Base-by-base conservation (phyloP, 2,888 invertebrate species). In the Gymnoscelis rufifasciata region DNA sequence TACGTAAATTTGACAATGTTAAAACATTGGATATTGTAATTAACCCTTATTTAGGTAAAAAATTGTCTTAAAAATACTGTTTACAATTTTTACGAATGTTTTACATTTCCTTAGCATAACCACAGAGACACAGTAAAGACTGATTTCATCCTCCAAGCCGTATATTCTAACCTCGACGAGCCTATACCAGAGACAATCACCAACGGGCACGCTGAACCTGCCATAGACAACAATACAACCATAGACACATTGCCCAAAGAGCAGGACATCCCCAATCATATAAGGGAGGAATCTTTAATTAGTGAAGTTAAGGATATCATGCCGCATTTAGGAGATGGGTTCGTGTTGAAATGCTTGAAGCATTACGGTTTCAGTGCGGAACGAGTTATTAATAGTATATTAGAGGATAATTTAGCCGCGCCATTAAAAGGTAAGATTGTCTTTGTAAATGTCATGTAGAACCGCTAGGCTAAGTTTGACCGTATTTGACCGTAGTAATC, bases 251-350 rank as follows among this genome's bases (percentile, higher is more conserved):
- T 72, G 2, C 38, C 71, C 54, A 71, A 13, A 57, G 83, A 81
- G 41, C 60, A 60, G 7, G 82, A 78, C 28, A 87, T 89, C 65
- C 89, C 89, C 0, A 71, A 80, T 50, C 72, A 77, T 66, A 57
- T 89, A 50, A 62, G 82, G 71, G 68, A 84, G 38, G 81, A 88
- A 40, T 88, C 88, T 0, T 75, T 92, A 30, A 90, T 93, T 14
- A 84, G 88, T 14, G 90, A 91, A 78, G 92, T 95, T 0, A 92
- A 92, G 62, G 94, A 94, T 66, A 87, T 97, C 45, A 83, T 98
- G 33, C 95, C 95, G 1, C 92, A 96, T 78, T 86, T 96, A 37
- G 96, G 96, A 0, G 94, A 94, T 63, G 95, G 91, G 0, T 91
- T 91, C 51, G 89, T 93, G 24, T 78, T 95, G 77, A 90, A 91